Evolutionary conservation across 2,797 vertebrate genomes (phyloP).

Genomic region (Coranthus polyacanthus): DNA sequence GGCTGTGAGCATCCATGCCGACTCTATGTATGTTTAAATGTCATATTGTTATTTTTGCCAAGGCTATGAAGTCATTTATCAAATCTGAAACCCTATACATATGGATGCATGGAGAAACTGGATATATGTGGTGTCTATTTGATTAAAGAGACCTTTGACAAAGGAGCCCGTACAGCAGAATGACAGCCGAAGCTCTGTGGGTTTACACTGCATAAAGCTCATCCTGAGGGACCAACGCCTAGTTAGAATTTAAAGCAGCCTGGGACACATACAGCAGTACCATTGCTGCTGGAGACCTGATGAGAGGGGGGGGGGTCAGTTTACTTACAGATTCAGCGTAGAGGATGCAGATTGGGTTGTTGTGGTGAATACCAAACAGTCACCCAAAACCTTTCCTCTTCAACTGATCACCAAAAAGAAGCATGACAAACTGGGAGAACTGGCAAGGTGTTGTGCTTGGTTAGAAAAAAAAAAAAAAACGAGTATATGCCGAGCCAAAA

Average conservation of each 20-base stretch:
- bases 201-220: slow-evolving; percentile 69
- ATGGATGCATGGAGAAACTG: slow-evolving; percentile 44
- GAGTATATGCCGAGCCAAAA: no score
- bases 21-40: slow-evolving; percentile 24
- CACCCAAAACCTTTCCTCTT: slow-evolving; percentile 29
- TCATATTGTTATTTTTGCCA: slow-evolving; percentile 50
- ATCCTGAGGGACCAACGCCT: slow-evolving; percentile 63
- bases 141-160: slow-evolving; percentile 71
- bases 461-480: slow-evolving; percentile 3
- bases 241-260: slow-evolving; percentile 72
- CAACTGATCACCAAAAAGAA: slow-evolving; percentile 27
- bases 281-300: slow-evolving; percentile 36
- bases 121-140: slow-evolving; percentile 58
- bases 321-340: slow-evolving; percentile 64
- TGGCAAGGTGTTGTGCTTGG: not conserved
- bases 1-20: not conserved
- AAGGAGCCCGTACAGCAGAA: slow-evolving; percentile 55
- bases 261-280: slow-evolving; percentile 33
- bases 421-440: slow-evolving; percentile 9
- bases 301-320: slow-evolving; percentile 51
- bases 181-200: slow-evolving; percentile 64
- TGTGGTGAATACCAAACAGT: slow-evolving; percentile 61
- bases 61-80: slow-evolving; percentile 47
- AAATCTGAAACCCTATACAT: slow-evolving; percentile 50
- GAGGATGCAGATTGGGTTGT: slow-evolving; percentile 58